A percentile compares a stretch with the other conserved stretches of the same genome.
Evolutionary conservation across 23 tunicate species (phyloP).

Genomic region (Ciona savignyi): DNA sequence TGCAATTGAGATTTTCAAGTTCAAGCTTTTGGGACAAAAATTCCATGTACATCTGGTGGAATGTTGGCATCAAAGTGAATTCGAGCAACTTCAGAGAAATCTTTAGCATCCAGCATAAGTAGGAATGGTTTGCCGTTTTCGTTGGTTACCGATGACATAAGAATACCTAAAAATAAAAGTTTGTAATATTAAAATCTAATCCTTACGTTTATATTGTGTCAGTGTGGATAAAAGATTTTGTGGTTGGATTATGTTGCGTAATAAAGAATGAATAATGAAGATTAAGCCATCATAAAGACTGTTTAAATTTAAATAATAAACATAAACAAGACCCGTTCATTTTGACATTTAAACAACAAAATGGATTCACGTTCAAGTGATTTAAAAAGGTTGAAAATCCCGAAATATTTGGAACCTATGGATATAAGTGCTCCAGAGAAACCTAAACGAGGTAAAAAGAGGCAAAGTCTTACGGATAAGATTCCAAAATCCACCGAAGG

Average conservation of each 20-base stretch:
- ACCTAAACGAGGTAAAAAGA: not conserved
- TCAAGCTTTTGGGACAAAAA: constrained; percentile 37
- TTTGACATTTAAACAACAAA: too few species aligned
- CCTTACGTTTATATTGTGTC: too few species aligned
- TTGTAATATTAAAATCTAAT: too few species aligned
- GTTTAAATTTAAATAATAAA: too few species aligned
- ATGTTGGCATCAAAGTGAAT: constrained; percentile 77
- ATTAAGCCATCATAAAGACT: too few species aligned
- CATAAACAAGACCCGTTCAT: too few species aligned
- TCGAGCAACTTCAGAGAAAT: constrained; percentile 59
- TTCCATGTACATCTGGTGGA: constrained; percentile 85
- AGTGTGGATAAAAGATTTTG: too few species aligned
- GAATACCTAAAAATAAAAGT: too few species aligned
- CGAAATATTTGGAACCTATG: constrained; percentile 20
- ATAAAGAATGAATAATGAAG: too few species aligned
- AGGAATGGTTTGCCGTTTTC: constrained; percentile 62
- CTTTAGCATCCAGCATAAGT: constrained; percentile 58
- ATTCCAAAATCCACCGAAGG: not conserved
- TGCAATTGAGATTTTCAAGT: too few species aligned
- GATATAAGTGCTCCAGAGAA: not conserved
- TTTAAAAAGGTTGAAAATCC: constrained; percentile 9
- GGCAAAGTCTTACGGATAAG: not conserved
- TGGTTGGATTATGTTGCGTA: too few species aligned
- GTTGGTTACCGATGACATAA: constrained; percentile 56
- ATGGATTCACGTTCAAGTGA: constrained; percentile 2